Conservation (phyloP, 2,113 vertebrate species). For the Sinocyclocheilus rhinocerous region DNA sequence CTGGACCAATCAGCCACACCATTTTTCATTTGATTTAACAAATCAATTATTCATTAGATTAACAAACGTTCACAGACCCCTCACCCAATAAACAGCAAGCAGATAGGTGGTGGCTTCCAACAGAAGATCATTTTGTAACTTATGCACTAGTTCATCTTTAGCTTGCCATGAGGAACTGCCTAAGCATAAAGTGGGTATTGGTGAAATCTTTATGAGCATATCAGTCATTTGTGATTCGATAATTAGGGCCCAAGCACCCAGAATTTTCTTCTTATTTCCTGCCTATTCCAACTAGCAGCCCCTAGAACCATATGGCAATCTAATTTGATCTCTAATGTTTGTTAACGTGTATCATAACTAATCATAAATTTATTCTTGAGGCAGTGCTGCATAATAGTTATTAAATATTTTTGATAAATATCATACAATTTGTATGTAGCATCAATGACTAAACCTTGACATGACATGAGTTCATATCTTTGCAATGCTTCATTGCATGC, state of each 20-base stretch:
- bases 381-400: neutral
- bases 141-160: neutral
- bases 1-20: too few relatives aligned
- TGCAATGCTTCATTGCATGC: too few relatives aligned
- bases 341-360: neutral
- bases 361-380: neutral
- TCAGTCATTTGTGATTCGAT: neutral
- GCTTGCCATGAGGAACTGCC: neutral
- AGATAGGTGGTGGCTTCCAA: neutral
- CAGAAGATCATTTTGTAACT: neutral
- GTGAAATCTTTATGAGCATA: conserved; percentile 2
- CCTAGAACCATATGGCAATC: neutral
- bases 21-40: too few relatives aligned
- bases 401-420: too few relatives aligned
- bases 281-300: neutral
- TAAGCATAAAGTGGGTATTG: neutral
- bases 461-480: too few relatives aligned
- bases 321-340: neutral
- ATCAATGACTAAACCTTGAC: too few relatives aligned
- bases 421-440: too few relatives aligned
- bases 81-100: too few relatives aligned
- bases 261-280: neutral
- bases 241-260: neutral
- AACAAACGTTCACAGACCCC: too few relatives aligned
- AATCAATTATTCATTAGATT: too few relatives aligned